Evolutionary conservation across 2,797 vertebrate species (phyloP), one percentile per base, ranked within the genome.

Genomic region (Brachyrhaphis roseni): DNA sequence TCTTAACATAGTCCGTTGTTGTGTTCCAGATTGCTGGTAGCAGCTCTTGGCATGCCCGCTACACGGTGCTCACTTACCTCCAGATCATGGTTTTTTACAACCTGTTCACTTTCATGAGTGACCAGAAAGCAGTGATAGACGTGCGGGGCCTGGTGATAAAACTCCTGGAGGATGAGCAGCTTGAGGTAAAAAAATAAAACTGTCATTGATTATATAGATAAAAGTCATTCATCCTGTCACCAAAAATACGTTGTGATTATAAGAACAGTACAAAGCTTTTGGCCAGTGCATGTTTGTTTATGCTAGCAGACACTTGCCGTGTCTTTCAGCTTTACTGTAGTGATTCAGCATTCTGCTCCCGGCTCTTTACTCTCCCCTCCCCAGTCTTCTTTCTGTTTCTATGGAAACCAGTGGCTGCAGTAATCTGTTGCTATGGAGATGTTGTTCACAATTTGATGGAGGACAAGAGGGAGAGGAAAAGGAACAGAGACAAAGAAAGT

Each of bases 71-170:
- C 91, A 98, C 97, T 92, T 99, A 99, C 96, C 96, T 99, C 93
- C 98, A 99, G 95, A 97, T 97, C 79, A 98, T 98, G 98, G 98
- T 99, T 66, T 99, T 99, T 92, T 98, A 99, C 95, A 99, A 99
- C 95, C 96, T 99, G 83, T 99, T 99, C 95, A 97, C 97, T 93
- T 97, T 98, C 94, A 96, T 98, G 91, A 97, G 95, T 88, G 96
- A 96, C 86, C 93, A 95, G 77, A 95, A 95, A 85, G 96, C 97
- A 1, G 97, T 99, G 82, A 85, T 93, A 77, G 96, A 96, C 68
- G 97, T 98, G 78, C 94, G 97, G 55, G 96, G 94, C 41, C 93
- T 99, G 84, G 96, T 99, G 82, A 95, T 98, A 86, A 92, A 80
- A 68, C 96, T 99, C 68, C 94, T 99, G 91, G 97, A 98, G 91